These are phyloP conservation scores for Lasioglossum figueresi DNA, from an alignment of 2,888 invertebrate species.

Conservation along the genomic window DNA sequence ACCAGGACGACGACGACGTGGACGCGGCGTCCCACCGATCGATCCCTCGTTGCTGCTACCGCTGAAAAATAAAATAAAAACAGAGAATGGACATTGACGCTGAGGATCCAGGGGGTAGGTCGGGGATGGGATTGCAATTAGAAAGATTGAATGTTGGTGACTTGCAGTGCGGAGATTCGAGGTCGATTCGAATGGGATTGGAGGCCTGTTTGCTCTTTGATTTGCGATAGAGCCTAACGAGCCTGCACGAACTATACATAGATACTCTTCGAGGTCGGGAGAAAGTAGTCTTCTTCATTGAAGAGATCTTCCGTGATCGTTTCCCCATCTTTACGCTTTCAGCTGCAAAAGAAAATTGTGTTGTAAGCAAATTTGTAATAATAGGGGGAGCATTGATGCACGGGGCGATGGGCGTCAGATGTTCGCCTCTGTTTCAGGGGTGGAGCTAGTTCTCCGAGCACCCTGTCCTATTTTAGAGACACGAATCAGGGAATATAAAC, in stretches of 20 bases:
- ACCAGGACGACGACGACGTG: neutral
- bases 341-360: neutral
- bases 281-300: neutral
- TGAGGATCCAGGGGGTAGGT: neutral
- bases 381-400: neutral
- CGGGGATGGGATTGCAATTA: slow-evolving; percentile 13
- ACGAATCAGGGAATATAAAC: neutral
- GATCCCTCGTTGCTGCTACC: slow-evolving; percentile 2
- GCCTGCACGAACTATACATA: neutral
- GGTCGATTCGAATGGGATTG: neutral
- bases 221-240: neutral
- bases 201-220: neutral
- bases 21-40: slow-evolving; percentile 5
- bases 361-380: neutral
- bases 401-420: neutral
- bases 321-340: neutral
- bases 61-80: neutral
- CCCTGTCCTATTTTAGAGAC: neutral
- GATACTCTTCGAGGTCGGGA: neutral
- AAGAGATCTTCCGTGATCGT: neutral
- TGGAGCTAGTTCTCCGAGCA: neutral
- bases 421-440: neutral
- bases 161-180: neutral
- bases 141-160: slow-evolving; percentile 1
- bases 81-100: slow-evolving; percentile 13